Percentiles rank a stretch among this genome's conserved stretches.
phyloP scores from a whole-genome alignment of 1,140 invertebrate species.

The Micrasema longulum region DNA sequence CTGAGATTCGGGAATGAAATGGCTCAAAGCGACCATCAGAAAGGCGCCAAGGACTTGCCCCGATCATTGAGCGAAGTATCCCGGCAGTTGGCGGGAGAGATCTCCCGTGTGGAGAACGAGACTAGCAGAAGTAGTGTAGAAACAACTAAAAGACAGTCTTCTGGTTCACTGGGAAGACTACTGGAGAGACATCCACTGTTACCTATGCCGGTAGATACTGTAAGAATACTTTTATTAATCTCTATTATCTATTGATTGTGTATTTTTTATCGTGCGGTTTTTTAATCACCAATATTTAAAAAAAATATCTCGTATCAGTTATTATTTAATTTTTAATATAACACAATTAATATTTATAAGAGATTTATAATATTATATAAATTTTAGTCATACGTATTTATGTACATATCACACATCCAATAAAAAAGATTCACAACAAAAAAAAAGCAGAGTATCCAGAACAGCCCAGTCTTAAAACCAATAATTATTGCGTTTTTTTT shows the following conservation, averaged over 20 bases:
- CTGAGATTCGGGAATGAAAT: slow-evolving; percentile 50
- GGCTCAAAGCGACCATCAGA: slow-evolving; percentile 30
- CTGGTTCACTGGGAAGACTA: slow-evolving; percentile 45
- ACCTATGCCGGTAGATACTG: slow-evolving; percentile 50
- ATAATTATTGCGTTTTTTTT: too few species aligned
- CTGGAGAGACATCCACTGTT: slow-evolving; percentile 51
- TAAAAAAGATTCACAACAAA: too few species aligned
- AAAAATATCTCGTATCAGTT: too few species aligned
- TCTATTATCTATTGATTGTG: neutral
- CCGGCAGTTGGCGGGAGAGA: slow-evolving; percentile 30
- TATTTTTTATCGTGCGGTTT: too few species aligned
- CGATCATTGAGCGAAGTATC: slow-evolving; percentile 45
- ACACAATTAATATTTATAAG: too few species aligned
- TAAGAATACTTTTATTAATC: slow-evolving; percentile 24
- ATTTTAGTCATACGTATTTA: too few species aligned
- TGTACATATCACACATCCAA: too few species aligned
- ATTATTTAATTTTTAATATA: too few species aligned
- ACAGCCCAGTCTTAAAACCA: too few species aligned
- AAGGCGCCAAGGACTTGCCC: slow-evolving; percentile 40
- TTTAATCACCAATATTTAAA: too few species aligned
- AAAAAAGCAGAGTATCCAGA: too few species aligned
- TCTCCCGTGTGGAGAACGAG: slow-evolving; percentile 38
- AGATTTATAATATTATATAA: too few species aligned
- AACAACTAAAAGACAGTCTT: slow-evolving; percentile 46
- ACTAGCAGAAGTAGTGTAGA: slow-evolving; percentile 22